Evolutionary conservation across 2,113 vertebrate species (phyloP), one percentile per base, ranked within the genome.

Genomic region (Australoheros scitulus): DNA sequence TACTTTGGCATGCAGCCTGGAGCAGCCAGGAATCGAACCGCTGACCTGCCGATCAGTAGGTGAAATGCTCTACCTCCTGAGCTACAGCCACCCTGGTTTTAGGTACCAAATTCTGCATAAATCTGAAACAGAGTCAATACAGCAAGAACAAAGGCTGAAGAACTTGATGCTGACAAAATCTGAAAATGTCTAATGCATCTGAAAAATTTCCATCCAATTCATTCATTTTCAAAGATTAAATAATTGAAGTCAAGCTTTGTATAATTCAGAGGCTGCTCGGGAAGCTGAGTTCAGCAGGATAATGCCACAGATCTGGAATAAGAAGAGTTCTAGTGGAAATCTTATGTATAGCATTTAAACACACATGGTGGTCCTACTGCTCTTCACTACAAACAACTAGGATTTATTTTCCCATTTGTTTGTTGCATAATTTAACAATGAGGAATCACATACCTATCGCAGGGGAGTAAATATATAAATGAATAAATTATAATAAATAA

Each of bases 191-290:
- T 75, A 41, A 82, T 80, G 74, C 65, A 80, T 87, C 82, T 82
- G 41, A 90, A 90, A 82, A 91, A 90, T 87, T 92, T 76, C 88
- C 88, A 86, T 82, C 76, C 79, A 82, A 79, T 89, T 80, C 52
- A 29, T 88, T 70, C 70, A 82, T 84, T 92, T 93, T 61, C 61
- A 36, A 89, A 87, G 86, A 91, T 85, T 86, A 36, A 81, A 83
- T 81, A 89, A 90, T 81, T 87, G 55, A 92, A 91, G 72, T 70
- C 41, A 60, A 36, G 3, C 32, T 70, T 22, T 90, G 34, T 89
- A 93, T 94, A 83, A 92, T 94, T 87, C 65, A 93, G 29, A 3
- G 20, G 11, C 38, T 68, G 84, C 80, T 72, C 29, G 17, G 55
- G 64, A 55, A 81, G 56, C 76, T 86, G 84, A 87, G 82, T 84